These are phyloP conservation scores for Raphicerus campestris DNA, from an alignment of 2,113 vertebrate species.

Conservation along the genomic window DNA sequence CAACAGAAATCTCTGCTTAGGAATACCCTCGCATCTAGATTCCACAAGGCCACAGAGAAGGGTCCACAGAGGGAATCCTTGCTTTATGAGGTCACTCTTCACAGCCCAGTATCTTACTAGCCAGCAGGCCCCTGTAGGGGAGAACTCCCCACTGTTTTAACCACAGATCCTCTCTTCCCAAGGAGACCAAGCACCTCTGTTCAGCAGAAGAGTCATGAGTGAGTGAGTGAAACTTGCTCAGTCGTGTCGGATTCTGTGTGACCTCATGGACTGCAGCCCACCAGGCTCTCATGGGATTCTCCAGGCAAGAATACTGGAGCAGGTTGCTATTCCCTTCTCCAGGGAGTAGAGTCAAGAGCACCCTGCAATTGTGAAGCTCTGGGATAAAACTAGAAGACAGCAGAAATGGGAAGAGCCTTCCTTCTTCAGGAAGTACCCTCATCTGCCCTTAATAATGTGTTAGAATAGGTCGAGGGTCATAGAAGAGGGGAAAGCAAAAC, in stretches of 20 bases:
- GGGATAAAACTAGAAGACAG: background rate
- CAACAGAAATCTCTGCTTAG: constrained; percentile 31
- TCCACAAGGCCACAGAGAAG: background rate
- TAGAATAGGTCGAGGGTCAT: background rate
- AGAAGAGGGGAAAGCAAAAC: background rate
- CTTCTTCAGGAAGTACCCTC: background rate
- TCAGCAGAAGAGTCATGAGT: background rate
- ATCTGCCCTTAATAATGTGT: background rate
- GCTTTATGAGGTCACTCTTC: constrained; percentile 60
- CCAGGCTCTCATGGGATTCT: background rate
- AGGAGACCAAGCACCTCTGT: background rate
- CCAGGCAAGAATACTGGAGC: background rate
- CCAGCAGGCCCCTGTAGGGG: background rate
- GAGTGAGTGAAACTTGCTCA: background rate
- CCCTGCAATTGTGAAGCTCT: background rate
- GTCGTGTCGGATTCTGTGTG: background rate
- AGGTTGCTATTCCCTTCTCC: background rate
- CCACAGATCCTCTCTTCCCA: background rate
- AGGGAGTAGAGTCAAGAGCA: background rate
- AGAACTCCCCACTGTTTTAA: background rate
- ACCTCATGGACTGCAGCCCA: background rate
- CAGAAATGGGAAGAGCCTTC: background rate
- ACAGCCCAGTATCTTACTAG: background rate
- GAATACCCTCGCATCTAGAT: background rate
- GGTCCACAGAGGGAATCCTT: background rate